A percentile compares a stretch with the other conserved stretches of the same genome.
These are phyloP conservation scores for Eurystomus gularis DNA, from an alignment of 2,113 vertebrate species.

Conservation along the genomic window DNA sequence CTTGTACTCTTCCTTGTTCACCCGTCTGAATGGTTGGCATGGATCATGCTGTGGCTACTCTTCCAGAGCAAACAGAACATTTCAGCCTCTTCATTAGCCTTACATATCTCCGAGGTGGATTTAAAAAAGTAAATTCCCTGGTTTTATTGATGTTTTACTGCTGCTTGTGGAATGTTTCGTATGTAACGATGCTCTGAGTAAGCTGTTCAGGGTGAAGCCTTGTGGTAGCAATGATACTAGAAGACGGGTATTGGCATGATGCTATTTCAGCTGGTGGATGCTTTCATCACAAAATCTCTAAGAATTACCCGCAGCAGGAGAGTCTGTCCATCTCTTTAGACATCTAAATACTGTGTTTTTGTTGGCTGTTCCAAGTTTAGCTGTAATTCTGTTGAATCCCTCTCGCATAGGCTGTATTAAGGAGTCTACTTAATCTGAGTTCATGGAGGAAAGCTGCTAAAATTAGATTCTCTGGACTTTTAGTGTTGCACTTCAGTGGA, in stretches of 20 bases:
- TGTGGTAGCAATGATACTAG: neutral
- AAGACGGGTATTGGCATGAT: neutral
- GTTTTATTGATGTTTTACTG: neutral
- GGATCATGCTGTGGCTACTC: neutral
- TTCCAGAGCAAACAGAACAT: neutral
- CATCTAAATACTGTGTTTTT: neutral
- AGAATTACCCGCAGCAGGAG: neutral
- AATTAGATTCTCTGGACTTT: neutral
- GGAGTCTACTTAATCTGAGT: neutral
- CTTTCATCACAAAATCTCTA: neutral
- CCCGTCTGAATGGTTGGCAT: neutral
- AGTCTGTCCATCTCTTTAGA: neutral
- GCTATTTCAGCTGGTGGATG: neutral
- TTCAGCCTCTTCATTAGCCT: neutral
- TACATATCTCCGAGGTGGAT: neutral
- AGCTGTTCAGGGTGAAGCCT: neutral
- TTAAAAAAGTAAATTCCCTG: neutral
- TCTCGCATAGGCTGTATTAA: neutral
- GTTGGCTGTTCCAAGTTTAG: neutral
- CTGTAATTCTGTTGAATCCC: neutral
- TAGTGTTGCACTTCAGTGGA: neutral
- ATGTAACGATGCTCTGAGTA: neutral
- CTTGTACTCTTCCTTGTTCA: neutral
- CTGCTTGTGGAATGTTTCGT: neutral
- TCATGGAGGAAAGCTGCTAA: neutral